These are phyloP conservation scores for Melanophora roralis DNA, from an alignment of 2,888 invertebrate genomes.

Conservation along the genomic window DNA sequence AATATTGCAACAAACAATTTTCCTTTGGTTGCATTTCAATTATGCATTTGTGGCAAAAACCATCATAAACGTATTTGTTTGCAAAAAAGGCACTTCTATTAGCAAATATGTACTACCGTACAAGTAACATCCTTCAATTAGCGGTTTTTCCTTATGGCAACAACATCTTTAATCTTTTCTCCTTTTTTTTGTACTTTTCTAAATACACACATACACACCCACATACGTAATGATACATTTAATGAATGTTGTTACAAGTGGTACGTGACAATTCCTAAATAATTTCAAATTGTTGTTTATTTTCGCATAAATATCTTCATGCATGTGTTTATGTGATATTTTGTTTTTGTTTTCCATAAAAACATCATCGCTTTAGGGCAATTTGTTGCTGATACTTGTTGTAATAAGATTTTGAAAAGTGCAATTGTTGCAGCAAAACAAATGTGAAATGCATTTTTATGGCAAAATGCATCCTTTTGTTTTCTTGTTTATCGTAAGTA, in stretches of 20 bases:
- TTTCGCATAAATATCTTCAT: constrained; percentile 22
- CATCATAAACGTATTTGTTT: not conserved
- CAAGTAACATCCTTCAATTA: constrained; percentile 57
- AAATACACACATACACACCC: not conserved
- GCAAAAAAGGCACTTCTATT: constrained; percentile 6
- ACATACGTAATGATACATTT: not conserved
- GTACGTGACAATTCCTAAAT: constrained; percentile 64
- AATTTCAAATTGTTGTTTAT: constrained; percentile 47
- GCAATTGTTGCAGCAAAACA: constrained; percentile 44
- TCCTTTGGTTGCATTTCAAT: not conserved
- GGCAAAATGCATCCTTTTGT: constrained; percentile 10
- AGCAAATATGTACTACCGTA: too few relatives aligned
- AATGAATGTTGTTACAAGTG: constrained; percentile 55
- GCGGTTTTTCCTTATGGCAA: constrained; percentile 59
- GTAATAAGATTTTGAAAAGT: constrained; percentile 26
- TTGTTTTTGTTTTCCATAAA: constrained; percentile 1
- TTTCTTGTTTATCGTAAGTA: constrained; percentile 20
- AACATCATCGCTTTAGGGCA: constrained; percentile 27
- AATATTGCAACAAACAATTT: not conserved
- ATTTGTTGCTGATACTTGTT: constrained; percentile 26
- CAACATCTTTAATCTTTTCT: constrained; percentile 55
- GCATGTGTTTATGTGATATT: constrained; percentile 1
- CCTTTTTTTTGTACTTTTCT: too few relatives aligned
- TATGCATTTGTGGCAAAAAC: constrained; percentile 13
- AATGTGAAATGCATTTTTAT: not conserved